Conservation (phyloP, 2,113 vertebrate genomes). For the Otocyon megalotis region DNA sequence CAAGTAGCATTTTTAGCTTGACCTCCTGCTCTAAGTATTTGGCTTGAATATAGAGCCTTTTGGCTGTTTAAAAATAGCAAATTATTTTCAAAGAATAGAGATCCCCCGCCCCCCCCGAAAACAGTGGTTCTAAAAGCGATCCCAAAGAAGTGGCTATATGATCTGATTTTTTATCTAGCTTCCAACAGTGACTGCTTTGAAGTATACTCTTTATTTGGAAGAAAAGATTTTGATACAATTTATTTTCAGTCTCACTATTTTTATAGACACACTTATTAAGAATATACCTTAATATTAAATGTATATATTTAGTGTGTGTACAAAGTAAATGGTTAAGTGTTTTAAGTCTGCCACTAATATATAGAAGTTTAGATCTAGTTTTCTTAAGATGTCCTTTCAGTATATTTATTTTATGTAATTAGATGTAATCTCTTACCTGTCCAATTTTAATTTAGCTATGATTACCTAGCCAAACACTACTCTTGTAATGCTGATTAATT, state of each 20-base stretch:
- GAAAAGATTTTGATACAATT: background rate
- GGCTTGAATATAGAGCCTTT: background rate
- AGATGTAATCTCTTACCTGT: constrained; percentile 36
- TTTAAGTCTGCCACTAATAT: background rate
- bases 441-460: constrained; percentile 29
- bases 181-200: background rate
- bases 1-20: background rate
- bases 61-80: constrained; percentile 7
- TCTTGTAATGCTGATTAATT: constrained; percentile 14
- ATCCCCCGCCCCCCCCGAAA: accelerated
- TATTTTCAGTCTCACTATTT: background rate
- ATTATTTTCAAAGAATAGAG: constrained; percentile 4
- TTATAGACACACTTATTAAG: background rate
- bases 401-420: constrained; percentile 47
- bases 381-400: constrained; percentile 7
- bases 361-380: constrained; percentile 24
- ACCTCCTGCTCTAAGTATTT: constrained; percentile 32
- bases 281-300: background rate
- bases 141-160: background rate
- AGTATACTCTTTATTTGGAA: background rate
- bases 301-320: background rate
- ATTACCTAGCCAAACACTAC: constrained; percentile 46
- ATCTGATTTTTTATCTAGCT: background rate
- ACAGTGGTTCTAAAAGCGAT: background rate
- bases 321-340: background rate